Base-by-base conservation (phyloP, 2,888 invertebrate genomes). In the Macaria liturata region DNA sequence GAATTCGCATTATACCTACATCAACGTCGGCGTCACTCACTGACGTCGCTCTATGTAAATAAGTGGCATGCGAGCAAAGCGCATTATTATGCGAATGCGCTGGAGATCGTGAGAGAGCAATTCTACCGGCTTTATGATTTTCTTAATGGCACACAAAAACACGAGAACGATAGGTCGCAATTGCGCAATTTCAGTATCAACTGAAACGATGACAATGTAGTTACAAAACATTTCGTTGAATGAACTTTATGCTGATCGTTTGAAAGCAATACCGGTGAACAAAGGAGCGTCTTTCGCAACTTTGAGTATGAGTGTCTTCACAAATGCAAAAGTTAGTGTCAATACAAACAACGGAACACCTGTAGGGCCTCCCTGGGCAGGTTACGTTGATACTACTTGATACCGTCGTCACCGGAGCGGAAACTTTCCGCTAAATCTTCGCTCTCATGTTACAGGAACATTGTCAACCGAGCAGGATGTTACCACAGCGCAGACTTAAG, bases 361-460 rank as follows among this genome's bases (percentile, higher is more conserved):
- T 54, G 51, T 54, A 51, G 51, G 54, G 59, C 59, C 47, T 59
- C 59, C 40, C 51, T 47, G 34, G 4, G 34, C 3, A 7, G 5
- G 7, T 6, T 6, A 4, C 7, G 34, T 37, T 37, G 20, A 20
- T 20, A 20, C 20, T 20, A 20, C 20, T 20, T 20, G 20, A 20
- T 8, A 39, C 39, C 61, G 64, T 50, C 65, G 67, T 63, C 76
- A 66, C 47, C 77, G 74, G 81, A 81, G 77, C 86, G 81, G 75
- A 86, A 30, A 45, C 30, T 87, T 86, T 85, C 84, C 83, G 81
- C 83, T 78, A 82, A 59, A 84, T 74, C 79, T 79, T 83, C 83
- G 80, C 79, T 81, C 78, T 84, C 77, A 66, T 70, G 75, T 88
- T 84, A 81, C 85, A 75, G 46, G 49, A 55, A 55, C 78, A 74